Percentiles rank a stretch among this genome's conserved stretches.
Conservation (phyloP, 92 coral and sea anemone species). For the Paragorgia papillata region DNA sequence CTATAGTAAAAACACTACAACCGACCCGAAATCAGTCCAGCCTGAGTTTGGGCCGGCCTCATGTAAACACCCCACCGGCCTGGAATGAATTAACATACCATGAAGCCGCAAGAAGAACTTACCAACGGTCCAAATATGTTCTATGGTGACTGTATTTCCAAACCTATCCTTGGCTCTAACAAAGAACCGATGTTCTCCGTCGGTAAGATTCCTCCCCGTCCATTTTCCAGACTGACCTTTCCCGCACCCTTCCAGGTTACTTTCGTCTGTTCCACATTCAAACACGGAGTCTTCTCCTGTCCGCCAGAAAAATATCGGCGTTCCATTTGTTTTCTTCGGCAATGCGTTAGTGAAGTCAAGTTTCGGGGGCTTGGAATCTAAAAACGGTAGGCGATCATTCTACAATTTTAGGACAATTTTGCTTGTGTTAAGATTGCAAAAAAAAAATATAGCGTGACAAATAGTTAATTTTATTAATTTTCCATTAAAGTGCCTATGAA, state of each 20-base stretch:
- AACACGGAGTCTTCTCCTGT: constrained; percentile 3
- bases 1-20: too few relatives aligned
- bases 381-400: background rate
- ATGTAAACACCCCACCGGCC: too few relatives aligned
- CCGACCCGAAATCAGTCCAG: too few relatives aligned
- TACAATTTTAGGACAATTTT: too few relatives aligned
- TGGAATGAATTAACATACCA: too few relatives aligned
- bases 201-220: constrained; percentile 42
- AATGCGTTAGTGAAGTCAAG: constrained; percentile 6
- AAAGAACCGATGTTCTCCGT: constrained; percentile 61
- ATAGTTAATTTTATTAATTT: too few relatives aligned
- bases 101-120: too few relatives aligned
- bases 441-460: too few relatives aligned
- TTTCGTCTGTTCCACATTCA: constrained; percentile 5
- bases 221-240: background rate
- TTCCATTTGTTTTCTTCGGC: background rate
- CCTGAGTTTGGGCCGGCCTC: too few relatives aligned
- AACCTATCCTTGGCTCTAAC: constrained; percentile 72
- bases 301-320: constrained; percentile 11
- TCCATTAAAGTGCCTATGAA: too few relatives aligned
- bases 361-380: constrained; percentile 31
- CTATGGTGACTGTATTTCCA: constrained; percentile 63
- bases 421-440: too few relatives aligned
- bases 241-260: constrained; percentile 7
- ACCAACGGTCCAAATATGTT: constrained; percentile 73